Evolutionary conservation across 1,140 invertebrate species (phyloP).

Genomic region (Matsumurasca onukii): DNA sequence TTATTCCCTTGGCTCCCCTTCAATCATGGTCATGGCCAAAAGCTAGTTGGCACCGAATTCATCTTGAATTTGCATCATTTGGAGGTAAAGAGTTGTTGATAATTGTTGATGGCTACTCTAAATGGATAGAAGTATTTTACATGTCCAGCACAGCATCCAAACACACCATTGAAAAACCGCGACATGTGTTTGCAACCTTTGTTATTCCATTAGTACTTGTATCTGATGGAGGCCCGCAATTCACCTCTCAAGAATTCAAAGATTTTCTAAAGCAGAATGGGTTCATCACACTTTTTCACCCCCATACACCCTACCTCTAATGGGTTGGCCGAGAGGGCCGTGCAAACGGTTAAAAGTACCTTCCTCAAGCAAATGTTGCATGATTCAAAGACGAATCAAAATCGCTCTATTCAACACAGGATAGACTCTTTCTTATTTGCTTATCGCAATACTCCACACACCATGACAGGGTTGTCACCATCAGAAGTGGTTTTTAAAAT

Average conservation of each 20-base stretch:
- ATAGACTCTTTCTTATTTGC: conserved; percentile 11
- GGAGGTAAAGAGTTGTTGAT: conserved; percentile 28
- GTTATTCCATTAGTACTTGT: conserved; percentile 39
- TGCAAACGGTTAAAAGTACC: conserved; percentile 39
- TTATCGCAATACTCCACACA: conserved; percentile 23
- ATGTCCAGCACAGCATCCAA: conserved; percentile 12
- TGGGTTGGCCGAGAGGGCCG: conserved; percentile 41
- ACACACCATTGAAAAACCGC: conserved; percentile 14
- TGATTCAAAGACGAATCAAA: background rate
- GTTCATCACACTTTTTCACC: conserved; percentile 36
- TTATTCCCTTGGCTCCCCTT: background rate
- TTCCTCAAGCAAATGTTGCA: conserved; percentile 23
- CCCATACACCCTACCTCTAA: conserved; percentile 41
- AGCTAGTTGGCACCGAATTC: background rate
- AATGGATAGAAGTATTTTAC: conserved; percentile 47
- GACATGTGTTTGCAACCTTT: conserved; percentile 36
- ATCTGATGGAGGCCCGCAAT: conserved; percentile 42
- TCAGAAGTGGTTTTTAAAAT: conserved; percentile 1
- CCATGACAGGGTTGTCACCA: conserved; percentile 2
- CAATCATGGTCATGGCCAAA: background rate
- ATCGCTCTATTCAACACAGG: background rate
- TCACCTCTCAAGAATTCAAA: conserved; percentile 40
- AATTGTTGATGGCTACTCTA: conserved; percentile 45
- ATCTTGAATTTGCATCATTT: conserved; percentile 18
- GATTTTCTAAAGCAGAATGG: conserved; percentile 37